Evolutionary conservation across 2,888 invertebrate genomes (phyloP), one percentile per base, ranked within the genome.

Genomic region (Clunio marinus): DNA sequence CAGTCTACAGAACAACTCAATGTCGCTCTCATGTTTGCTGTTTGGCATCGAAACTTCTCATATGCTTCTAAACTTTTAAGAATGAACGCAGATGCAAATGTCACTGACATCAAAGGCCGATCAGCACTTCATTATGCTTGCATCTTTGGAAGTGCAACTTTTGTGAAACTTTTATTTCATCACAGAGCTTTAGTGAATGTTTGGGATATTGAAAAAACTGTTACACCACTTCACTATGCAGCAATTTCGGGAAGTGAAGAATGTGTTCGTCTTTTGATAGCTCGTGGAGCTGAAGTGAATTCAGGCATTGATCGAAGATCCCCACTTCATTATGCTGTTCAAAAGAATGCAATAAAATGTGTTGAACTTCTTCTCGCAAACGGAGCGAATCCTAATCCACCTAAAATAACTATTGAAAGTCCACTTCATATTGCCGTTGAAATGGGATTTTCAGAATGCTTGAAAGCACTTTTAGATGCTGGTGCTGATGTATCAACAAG

Each of bases 331-430:
- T 91, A 89, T 76, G 94, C 94, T 0, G 91, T 92, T 65, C 83
- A 89, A 72, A 89, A 88, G 74, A 84, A 88, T 74, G 86, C 87
- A 10, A 80, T 83, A 68, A 87, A 88, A 71, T 91, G 91, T 73
- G 89, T 89, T 1, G 83, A 84, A 74, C 83, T 84, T 71, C 80
- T 95, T 71, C 77, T 93, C 65, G 84, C 86, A 72, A 85, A 87
- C 71, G 91, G 91, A 59, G 93, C 93, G 2, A 86, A 85, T 74
- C 88, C 93, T 24, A 91, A 93, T 75, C 89, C 89, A 69, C 88
- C 88, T 25, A 91, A 92, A 83, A 88, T 90, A 32, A 91, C 87
- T 75, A 91, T 90, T 5, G 92, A 93, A 79, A 90, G 92, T 0
- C 91, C 92, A 0, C 77, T 93, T 24, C 92, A 93, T 74, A 88